These are phyloP conservation scores for Tethya wilhelma DNA, from an alignment of 37 sponge, comb jelly and placozoan genomes.

Conservation along the genomic window DNA sequence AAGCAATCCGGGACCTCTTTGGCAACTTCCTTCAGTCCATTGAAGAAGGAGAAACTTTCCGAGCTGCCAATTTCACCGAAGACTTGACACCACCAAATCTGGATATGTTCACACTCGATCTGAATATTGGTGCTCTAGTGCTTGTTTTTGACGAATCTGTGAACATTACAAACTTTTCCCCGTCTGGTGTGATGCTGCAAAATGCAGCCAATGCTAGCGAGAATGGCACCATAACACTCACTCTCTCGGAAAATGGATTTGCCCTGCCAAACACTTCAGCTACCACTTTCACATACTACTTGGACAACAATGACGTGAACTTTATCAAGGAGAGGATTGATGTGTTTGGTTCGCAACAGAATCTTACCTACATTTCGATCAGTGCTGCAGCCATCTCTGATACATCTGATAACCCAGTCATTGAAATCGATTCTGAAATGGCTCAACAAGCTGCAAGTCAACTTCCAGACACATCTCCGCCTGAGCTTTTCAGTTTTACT, in stretches of 20 bases:
- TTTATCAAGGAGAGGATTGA: conserved; percentile 74
- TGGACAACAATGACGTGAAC: conserved; percentile 77
- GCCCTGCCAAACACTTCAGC: conserved; percentile 28
- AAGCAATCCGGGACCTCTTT: conserved; percentile 62
- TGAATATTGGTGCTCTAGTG: conserved; percentile 63
- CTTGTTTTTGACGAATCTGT: conserved; percentile 86
- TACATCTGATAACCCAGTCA: conserved; percentile 68
- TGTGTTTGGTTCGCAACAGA: conserved; percentile 41
- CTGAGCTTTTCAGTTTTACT: conserved; percentile 49
- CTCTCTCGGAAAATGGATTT: conserved; percentile 29
- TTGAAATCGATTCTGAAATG: conserved; percentile 39
- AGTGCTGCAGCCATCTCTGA: conserved; percentile 60
- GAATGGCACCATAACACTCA: not conserved
- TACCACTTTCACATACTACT: conserved; percentile 51
- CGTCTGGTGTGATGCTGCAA: conserved; percentile 55
- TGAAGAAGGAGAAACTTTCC: conserved; percentile 42
- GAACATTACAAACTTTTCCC: conserved; percentile 44
- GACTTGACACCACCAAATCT: conserved; percentile 79
- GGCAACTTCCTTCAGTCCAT: conserved; percentile 64
- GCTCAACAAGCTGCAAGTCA: conserved; percentile 40
- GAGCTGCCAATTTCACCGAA: conserved; percentile 40
- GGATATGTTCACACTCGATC: conserved; percentile 49
- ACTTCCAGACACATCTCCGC: conserved; percentile 65
- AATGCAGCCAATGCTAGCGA: conserved; percentile 42
- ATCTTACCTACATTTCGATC: conserved; percentile 59